Percentiles rank a stretch among this genome's conserved stretches.
These are phyloP conservation scores for Dichetophora obliterata DNA, from an alignment of 2,888 invertebrate species.

Conservation along the genomic window DNA sequence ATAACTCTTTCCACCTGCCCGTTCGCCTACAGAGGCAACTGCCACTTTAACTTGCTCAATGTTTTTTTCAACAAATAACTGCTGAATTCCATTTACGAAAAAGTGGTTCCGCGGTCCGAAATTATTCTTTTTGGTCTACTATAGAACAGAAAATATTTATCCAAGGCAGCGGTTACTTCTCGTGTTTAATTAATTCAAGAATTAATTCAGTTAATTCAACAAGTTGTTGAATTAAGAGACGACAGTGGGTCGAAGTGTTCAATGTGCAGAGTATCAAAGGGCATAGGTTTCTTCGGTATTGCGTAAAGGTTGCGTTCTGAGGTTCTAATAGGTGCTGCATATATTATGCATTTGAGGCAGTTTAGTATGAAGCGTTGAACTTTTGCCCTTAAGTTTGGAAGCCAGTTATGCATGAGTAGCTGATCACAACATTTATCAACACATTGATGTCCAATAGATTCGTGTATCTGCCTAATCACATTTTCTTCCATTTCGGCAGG, in stretches of 20 bases:
- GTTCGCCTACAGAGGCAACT: conserved; percentile 27
- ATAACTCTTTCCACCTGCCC: conserved; percentile 33
- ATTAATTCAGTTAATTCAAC: no score
- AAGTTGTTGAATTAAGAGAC: conserved; percentile 34
- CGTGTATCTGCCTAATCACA: conserved; percentile 25
- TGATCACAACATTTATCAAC: conserved; percentile 35
- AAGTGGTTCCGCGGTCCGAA: conserved; percentile 29
- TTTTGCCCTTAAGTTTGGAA: conserved; percentile 34
- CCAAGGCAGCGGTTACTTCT: conserved; percentile 19
- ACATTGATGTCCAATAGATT: conserved; percentile 30
- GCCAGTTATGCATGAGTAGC: conserved; percentile 29
- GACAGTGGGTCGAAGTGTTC: conserved; percentile 17
- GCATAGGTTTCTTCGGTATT: conserved; percentile 25
- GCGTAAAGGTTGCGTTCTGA: conserved; percentile 3
- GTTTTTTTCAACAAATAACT: background rate
- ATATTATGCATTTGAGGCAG: conserved; percentile 33
- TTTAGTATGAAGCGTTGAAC: conserved; percentile 33
- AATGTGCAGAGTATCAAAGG: background rate
- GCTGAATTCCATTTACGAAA: conserved; percentile 32
- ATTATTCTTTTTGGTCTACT: conserved; percentile 33
- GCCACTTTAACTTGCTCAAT: conserved; percentile 28
- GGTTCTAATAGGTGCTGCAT: conserved; percentile 25
- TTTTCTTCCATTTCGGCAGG: conserved; percentile 1
- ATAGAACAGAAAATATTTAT: conserved; percentile 27
- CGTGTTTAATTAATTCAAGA: conserved; percentile 34